Percentiles rank a stretch among this genome's conserved stretches.
Evolutionary conservation across 2,888 invertebrate genomes (phyloP).

Genomic region (Aricia artaxerxes): DNA sequence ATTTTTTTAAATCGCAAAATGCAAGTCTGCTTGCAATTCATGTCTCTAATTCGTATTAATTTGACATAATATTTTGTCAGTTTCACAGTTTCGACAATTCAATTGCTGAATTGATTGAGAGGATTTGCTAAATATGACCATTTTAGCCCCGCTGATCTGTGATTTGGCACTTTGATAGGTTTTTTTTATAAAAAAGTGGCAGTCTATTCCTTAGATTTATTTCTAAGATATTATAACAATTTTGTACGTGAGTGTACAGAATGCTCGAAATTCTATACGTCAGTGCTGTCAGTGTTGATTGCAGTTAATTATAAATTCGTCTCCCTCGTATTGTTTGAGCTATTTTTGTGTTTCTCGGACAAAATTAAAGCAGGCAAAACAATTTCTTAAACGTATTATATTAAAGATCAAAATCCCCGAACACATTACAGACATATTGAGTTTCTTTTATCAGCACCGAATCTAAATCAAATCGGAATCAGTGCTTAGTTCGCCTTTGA

Average conservation of each 20-base stretch:
- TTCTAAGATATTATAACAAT: conserved; percentile 14
- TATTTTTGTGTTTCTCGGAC: conserved; percentile 57
- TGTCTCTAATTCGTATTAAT: too few relatives aligned
- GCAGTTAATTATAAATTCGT: conserved; percentile 80
- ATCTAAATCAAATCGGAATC: conserved; percentile 74
- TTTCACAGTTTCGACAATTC: too few relatives aligned
- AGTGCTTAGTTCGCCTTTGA: conserved; percentile 63
- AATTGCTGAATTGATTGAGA: too few relatives aligned
- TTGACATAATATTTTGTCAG: too few relatives aligned
- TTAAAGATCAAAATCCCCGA: conserved; percentile 46
- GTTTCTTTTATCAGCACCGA: conserved; percentile 62
- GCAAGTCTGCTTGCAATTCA: too few relatives aligned
- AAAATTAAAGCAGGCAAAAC: conserved; percentile 20
- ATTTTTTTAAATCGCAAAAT: too few relatives aligned
- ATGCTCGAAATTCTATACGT: conserved; percentile 78
- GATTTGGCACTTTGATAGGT: too few relatives aligned
- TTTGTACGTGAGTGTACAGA: conserved; percentile 56
- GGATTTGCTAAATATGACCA: too few relatives aligned
- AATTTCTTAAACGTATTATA: conserved; percentile 34
- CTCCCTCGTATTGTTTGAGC: conserved; percentile 72
- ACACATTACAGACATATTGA: conserved; percentile 41
- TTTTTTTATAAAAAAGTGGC: too few relatives aligned
- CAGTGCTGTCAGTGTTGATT: conserved; percentile 80
- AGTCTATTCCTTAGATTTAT: too few relatives aligned
- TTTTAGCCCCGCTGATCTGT: too few relatives aligned